Conservation (phyloP, 2,888 invertebrate species). For the Rotaria macrura region DNA sequence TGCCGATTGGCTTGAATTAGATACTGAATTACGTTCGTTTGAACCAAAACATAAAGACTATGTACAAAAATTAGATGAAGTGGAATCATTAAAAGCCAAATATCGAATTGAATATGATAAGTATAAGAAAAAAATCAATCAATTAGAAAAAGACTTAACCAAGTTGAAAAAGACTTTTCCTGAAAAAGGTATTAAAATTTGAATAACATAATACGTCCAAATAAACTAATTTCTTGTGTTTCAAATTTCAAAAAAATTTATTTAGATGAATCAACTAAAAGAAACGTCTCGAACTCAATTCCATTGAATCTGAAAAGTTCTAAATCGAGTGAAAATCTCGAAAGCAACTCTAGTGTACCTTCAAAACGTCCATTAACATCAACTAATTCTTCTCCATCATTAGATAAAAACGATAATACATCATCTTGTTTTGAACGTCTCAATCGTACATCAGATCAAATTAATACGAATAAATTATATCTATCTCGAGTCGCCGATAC, state of each 20-base stretch:
- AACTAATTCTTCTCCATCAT: background rate
- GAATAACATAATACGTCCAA: too few species aligned
- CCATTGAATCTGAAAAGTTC: background rate
- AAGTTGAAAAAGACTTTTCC: background rate
- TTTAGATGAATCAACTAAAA: background rate
- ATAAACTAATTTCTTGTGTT: too few species aligned
- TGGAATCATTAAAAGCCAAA: conserved; percentile 29
- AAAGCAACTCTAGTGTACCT: background rate
- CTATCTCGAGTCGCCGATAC: background rate
- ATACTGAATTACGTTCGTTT: background rate
- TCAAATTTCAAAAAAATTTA: too few species aligned
- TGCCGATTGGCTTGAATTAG: background rate
- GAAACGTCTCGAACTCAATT: background rate
- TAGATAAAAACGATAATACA: background rate
- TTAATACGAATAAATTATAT: background rate
- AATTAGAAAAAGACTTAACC: background rate
- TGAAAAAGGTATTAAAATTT: background rate
- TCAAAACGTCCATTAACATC: background rate
- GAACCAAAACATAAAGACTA: conserved; percentile 31
- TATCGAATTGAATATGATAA: conserved; percentile 13
- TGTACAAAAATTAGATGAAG: conserved; percentile 31
- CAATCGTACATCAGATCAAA: background rate
- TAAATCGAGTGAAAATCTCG: background rate
- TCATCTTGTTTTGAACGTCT: background rate
- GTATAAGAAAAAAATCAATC: conserved; percentile 24